These are phyloP conservation scores for Drosophila antonietae DNA, from an alignment of 2,888 invertebrate species.

Conservation along the genomic window DNA sequence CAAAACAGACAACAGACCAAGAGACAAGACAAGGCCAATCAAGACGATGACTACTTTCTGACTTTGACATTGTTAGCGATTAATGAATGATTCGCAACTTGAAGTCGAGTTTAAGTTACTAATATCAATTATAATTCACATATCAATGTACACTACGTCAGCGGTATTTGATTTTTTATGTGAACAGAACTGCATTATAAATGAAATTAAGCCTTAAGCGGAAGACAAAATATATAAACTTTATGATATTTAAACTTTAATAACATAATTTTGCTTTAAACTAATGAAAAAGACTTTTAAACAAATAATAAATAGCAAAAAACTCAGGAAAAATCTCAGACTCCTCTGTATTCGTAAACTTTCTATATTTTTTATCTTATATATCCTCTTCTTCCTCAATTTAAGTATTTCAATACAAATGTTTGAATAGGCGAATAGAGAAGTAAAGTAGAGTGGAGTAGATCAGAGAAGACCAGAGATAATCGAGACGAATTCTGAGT, in stretches of 20 bases:
- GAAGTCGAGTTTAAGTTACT: slow-evolving; percentile 22
- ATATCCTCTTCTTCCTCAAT: too few species aligned
- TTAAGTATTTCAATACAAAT: background rate
- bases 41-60: slow-evolving; percentile 40
- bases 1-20: slow-evolving; percentile 16
- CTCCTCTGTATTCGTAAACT: background rate
- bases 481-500: too few species aligned
- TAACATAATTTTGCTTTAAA: too few species aligned
- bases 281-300: too few species aligned
- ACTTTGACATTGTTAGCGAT: slow-evolving; percentile 60
- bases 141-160: background rate
- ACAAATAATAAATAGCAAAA: too few species aligned
- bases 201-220: too few species aligned
- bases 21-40: slow-evolving; percentile 44
- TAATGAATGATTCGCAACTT: slow-evolving; percentile 49
- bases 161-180: background rate
- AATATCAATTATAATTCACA: slow-evolving; percentile 1
- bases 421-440: background rate
- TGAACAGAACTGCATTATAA: too few species aligned
- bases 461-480: too few species aligned
- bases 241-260: too few species aligned
- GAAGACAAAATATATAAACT: too few species aligned
- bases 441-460: too few species aligned
- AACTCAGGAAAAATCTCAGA: too few species aligned
- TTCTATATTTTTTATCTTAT: background rate